Evolutionary conservation across 2,113 vertebrate species (phyloP).

Genomic region (Xiphophorus couchianus): DNA sequence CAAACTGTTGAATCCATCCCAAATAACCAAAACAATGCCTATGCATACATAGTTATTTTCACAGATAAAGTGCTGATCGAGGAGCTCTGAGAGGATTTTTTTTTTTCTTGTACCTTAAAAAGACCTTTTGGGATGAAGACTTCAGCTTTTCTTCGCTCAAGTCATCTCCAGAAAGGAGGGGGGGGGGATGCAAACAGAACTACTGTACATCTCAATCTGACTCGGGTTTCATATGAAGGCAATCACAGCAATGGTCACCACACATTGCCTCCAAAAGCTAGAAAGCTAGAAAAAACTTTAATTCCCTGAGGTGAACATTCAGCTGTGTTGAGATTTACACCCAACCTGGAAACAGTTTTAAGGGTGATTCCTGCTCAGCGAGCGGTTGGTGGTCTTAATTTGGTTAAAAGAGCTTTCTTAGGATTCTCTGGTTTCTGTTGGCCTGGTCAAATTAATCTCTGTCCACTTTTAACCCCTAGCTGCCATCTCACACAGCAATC

Average conservation of each 20-base stretch:
- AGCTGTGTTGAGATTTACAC: conserved; percentile 73
- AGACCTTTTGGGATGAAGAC: not conserved
- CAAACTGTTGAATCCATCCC: conserved; percentile 72
- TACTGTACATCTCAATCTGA: conserved; percentile 53
- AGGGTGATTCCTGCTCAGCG: conserved; percentile 63
- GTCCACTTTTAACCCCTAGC: conserved; percentile 69
- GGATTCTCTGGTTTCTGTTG: conserved; percentile 61
- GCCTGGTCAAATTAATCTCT: conserved; percentile 50
- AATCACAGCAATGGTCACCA: conserved; percentile 78
- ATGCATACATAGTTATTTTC: conserved; percentile 73
- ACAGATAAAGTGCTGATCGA: conserved; percentile 83
- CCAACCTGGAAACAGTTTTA: conserved; percentile 65
- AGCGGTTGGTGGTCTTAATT: conserved; percentile 62
- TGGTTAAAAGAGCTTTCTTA: conserved; percentile 74
- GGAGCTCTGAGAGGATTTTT: conserved; percentile 74
- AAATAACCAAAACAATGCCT: conserved; percentile 68
- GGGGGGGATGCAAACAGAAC: conserved; percentile 40
- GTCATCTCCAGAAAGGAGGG: conserved; percentile 7
- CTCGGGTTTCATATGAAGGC: conserved; percentile 64
- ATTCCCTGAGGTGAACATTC: conserved; percentile 84
- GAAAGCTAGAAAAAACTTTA: conserved; percentile 74
- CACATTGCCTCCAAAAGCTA: conserved; percentile 80
- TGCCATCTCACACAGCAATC: conserved; percentile 73
- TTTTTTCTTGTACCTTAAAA: conserved; percentile 60
- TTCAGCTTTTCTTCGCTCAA: conserved; percentile 8